phyloP scores from a whole-genome alignment of 2,888 invertebrate species.

The Andrena bicolor region DNA sequence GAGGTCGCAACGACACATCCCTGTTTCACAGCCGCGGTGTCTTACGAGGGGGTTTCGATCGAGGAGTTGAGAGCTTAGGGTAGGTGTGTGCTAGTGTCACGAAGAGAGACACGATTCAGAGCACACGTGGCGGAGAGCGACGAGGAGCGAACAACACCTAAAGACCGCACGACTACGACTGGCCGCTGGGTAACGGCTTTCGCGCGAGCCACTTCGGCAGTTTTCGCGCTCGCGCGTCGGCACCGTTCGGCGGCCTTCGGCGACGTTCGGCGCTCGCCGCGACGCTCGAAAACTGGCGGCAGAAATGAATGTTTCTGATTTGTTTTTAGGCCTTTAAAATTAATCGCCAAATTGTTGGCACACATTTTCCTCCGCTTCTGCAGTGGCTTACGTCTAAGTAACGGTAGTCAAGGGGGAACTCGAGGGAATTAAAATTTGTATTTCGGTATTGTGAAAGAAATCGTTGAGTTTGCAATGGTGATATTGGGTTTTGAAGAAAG shows the following conservation, averaged over 20 bases:
- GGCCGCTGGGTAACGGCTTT: constrained; percentile 74
- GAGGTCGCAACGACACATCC: constrained; percentile 4
- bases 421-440: too few relatives aligned
- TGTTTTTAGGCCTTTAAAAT: too few relatives aligned
- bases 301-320: neutral
- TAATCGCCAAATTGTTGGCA: too few relatives aligned
- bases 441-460: too few relatives aligned
- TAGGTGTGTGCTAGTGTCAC: neutral
- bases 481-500: neutral
- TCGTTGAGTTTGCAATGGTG: too few relatives aligned
- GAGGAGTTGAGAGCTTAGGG: neutral
- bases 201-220: constrained; percentile 69
- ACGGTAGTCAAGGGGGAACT: too few relatives aligned
- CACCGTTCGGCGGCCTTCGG: constrained; percentile 9
- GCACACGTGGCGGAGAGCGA: constrained; percentile 22
- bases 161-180: constrained; percentile 69
- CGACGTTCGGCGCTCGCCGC: neutral
- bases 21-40: neutral
- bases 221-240: constrained; percentile 57
- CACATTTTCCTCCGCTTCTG: too few relatives aligned
- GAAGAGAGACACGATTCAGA: neutral
- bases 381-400: too few relatives aligned
- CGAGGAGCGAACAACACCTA: constrained; percentile 50
- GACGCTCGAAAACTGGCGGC: neutral
- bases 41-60: neutral